A percentile compares a stretch with the other conserved stretches of the same genome.
phyloP scores from a whole-genome alignment of 1,140 invertebrate species.

The Lutraria rhynchaena region DNA sequence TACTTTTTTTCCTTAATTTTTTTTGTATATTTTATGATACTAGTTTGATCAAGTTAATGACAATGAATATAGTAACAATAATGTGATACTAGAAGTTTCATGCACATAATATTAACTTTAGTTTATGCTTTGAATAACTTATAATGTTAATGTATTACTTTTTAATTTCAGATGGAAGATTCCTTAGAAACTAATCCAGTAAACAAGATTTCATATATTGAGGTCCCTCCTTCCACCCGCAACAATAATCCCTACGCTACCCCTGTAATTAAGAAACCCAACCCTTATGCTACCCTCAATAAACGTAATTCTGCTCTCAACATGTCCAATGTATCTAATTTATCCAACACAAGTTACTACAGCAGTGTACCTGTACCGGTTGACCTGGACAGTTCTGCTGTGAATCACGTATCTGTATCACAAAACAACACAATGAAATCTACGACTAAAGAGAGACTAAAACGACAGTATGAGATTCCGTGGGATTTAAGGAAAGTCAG shows the following conservation, averaged over 20 bases:
- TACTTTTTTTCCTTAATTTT: no score
- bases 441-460: slow-evolving; percentile 50
- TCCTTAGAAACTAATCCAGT: slow-evolving; percentile 53
- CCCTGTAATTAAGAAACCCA: slow-evolving; percentile 56
- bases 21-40: no score
- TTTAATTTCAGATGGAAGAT: slow-evolving; percentile 55
- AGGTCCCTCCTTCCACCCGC: slow-evolving; percentile 61
- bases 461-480: slow-evolving; percentile 48
- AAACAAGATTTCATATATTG: slow-evolving; percentile 73
- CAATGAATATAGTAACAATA: no score
- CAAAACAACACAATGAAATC: slow-evolving; percentile 53
- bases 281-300: slow-evolving; percentile 60
- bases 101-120: no score
- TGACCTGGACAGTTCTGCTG: slow-evolving; percentile 55
- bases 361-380: slow-evolving; percentile 74
- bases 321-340: slow-evolving; percentile 57
- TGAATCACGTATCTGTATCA: slow-evolving; percentile 55
- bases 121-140: no score
- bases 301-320: slow-evolving; percentile 57
- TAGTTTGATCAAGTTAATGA: no score
- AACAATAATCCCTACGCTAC: slow-evolving; percentile 66
- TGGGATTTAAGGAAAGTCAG: slow-evolving; percentile 51
- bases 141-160: no score
- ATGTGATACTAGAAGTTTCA: no score
- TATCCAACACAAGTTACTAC: slow-evolving; percentile 68